Evolutionary conservation across 2,888 invertebrate species (phyloP).

Genomic region (Spodoptera exigua): DNA sequence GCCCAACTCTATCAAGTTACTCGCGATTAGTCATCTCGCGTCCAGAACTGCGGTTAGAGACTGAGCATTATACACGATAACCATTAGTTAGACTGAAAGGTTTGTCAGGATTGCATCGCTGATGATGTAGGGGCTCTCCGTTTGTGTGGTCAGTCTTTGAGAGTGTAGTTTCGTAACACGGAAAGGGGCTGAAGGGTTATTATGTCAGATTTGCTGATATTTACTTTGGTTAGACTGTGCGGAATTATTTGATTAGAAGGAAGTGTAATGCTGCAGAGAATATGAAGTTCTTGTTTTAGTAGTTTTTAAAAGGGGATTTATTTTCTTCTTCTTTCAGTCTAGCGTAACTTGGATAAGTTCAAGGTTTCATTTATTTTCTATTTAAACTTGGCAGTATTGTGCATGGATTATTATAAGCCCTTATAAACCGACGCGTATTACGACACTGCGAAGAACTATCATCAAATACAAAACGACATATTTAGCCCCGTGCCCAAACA

Average conservation of each 20-base stretch:
- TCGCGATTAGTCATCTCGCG: constrained; percentile 64
- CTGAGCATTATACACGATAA: constrained; percentile 64
- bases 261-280: too few relatives aligned
- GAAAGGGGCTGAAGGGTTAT: constrained; percentile 32
- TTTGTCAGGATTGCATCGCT: constrained; percentile 50
- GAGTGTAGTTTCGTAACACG: constrained; percentile 40
- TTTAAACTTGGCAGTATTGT: too few relatives aligned
- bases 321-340: too few relatives aligned
- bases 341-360: too few relatives aligned
- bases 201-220: constrained; percentile 21
- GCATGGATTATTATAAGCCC: too few relatives aligned
- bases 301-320: too few relatives aligned
- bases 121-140: constrained; percentile 42
- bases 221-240: background rate
- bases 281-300: too few relatives aligned
- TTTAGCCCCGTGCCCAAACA: constrained; percentile 27
- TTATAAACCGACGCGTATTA: too few relatives aligned
- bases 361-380: too few relatives aligned
- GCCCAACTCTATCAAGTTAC: constrained; percentile 58
- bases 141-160: constrained; percentile 48
- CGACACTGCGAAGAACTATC: too few relatives aligned
- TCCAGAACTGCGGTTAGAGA: constrained; percentile 48
- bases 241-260: too few relatives aligned
- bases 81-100: constrained; percentile 53
- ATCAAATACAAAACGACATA: background rate